Evolutionary conservation across 2,888 invertebrate species (phyloP), one percentile per base, ranked within the genome.

Genomic region (Papilio demoleus): DNA sequence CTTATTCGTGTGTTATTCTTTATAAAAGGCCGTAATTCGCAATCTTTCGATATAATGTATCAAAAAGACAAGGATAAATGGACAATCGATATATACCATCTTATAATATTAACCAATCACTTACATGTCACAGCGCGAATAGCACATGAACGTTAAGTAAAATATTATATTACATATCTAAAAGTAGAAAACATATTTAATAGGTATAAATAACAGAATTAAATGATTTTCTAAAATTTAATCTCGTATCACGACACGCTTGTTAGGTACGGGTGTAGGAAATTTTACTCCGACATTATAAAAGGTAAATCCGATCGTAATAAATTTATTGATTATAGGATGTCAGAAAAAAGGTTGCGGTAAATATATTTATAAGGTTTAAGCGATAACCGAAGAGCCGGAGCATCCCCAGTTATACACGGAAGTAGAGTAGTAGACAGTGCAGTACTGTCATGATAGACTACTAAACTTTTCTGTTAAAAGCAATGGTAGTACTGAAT

Each of bases 251-350:
- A n/a, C 9, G 12, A 24, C 14, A 24, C 14, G 24, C 14, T 36
- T 17, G 45, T 27, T 14, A 60, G 47, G 11, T 22, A 36, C 27
- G 27, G 27, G 12, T 27, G 19, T 17, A 53, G 12, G 53, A 31
- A 27, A 62, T 12, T 40, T 53, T 42, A 45, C 42, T 22, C 14
- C 3, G 34, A 62, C 22, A 17, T 40, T 53, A 8, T 68, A 63
- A 56, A 73, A 70, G 73, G 65, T 71, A 67, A 70, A 59, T 71
- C 50, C 61, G 68, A 17, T 42, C 73, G 72, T 74, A 74, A 75
- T 73, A 74, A 73, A 71, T 74, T 73, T 75, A 76, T 75, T 72
- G 75, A 76, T 73, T 38, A 27, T 56, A 62, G 40, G 31, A 50
- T 36, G 22, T 31, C 17, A 40, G 40, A 17, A 17, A 47, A 63